phyloP scores from a whole-genome alignment of 2,797 vertebrate species.

The Pelodytes ibericus region DNA sequence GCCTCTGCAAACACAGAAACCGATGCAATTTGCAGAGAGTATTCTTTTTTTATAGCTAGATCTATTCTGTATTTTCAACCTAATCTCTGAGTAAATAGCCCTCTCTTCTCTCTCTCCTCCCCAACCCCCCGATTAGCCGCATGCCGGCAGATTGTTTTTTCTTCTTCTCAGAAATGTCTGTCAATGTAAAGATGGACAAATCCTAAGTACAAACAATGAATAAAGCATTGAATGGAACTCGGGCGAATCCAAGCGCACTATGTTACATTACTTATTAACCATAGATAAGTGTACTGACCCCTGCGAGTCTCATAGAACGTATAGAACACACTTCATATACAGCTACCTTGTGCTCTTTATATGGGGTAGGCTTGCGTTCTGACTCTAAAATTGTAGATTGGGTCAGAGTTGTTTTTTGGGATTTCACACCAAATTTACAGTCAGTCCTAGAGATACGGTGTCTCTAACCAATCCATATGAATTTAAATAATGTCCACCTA shows the following conservation, averaged over 20 bases:
- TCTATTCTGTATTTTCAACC: background rate
- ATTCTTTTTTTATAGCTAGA: background rate
- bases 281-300: background rate
- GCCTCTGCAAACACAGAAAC: no score
- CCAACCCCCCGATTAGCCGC: background rate
- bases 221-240: background rate
- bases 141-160: background rate
- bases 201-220: conserved; percentile 32
- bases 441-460: no score
- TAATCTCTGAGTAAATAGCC: conserved; percentile 15
- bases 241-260: background rate
- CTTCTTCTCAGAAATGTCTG: no score
- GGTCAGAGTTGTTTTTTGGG: no score
- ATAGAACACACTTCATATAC: no score
- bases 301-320: background rate
- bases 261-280: background rate
- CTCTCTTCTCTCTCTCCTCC: background rate
- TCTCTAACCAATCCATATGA: no score
- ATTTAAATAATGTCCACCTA: no score
- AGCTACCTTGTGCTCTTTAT: no score
- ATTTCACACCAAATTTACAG: no score
- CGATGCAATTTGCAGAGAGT: no score
- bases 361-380: no score
- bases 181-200: conserved; percentile 6
- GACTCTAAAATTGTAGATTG: no score